phyloP scores from a whole-genome alignment of 2,888 invertebrate genomes.

The Eupsilia transversa region DNA sequence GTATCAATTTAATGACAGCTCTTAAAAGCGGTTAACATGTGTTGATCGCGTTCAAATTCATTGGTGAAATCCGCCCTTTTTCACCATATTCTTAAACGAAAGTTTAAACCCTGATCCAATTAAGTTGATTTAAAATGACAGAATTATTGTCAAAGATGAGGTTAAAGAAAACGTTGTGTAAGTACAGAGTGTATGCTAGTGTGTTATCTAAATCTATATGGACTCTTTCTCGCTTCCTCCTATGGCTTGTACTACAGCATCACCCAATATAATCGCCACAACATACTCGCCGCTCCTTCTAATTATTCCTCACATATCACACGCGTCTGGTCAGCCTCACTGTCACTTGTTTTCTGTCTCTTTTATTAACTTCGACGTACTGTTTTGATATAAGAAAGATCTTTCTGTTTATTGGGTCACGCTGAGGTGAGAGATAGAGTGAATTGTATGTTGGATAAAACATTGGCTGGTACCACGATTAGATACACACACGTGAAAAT shows the following conservation, averaged over 20 bases:
- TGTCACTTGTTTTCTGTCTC: constrained; percentile 15
- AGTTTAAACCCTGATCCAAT: too few species aligned
- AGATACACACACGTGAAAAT: background rate
- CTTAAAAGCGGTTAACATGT: too few species aligned
- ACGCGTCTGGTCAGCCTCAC: constrained; percentile 38
- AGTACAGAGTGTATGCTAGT: too few species aligned
- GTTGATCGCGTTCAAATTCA: too few species aligned
- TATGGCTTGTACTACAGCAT: constrained; percentile 18
- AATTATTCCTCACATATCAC: constrained; percentile 50
- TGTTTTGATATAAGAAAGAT: constrained; percentile 6
- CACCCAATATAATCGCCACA: constrained; percentile 52
- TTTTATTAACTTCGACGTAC: constrained; percentile 27
- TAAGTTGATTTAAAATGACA: too few species aligned
- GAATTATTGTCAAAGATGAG: too few species aligned
- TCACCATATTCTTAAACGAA: too few species aligned
- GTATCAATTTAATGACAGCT: too few species aligned
- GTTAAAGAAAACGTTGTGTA: too few species aligned
- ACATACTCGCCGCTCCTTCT: constrained; percentile 36
- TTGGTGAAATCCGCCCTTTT: too few species aligned
- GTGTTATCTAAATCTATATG: too few species aligned
- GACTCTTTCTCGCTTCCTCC: background rate
- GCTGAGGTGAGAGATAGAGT: background rate
- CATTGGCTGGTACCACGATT: background rate
- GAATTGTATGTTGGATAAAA: too few species aligned
- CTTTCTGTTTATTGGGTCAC: constrained; percentile 15